phyloP scores from a whole-genome alignment of 2,888 invertebrate genomes.

The Agriopis leucophaearia region DNA sequence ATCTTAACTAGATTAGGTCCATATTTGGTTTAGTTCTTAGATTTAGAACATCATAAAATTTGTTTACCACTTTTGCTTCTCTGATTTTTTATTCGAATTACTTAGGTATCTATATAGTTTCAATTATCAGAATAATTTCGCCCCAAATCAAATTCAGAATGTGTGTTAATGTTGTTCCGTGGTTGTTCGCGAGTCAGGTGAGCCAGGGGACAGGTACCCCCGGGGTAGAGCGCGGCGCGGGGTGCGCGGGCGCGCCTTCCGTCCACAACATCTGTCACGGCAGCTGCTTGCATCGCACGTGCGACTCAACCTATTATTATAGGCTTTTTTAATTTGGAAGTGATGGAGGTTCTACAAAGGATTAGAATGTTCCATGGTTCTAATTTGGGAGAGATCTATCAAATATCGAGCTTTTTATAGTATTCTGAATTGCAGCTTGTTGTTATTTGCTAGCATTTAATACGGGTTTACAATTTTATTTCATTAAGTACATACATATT shows the following conservation, averaged over 20 bases:
- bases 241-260: conserved; percentile 63
- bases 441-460: no score
- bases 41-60: not conserved
- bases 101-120: not conserved
- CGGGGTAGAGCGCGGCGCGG: conserved; percentile 20
- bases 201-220: conserved; percentile 29
- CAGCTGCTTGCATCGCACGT: conserved; percentile 83
- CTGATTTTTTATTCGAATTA: not conserved
- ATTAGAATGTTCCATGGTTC: conserved; percentile 27
- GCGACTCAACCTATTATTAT: conserved; percentile 81
- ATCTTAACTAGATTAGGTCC: not conserved
- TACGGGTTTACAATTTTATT: no score
- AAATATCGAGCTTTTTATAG: not conserved
- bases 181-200: conserved; percentile 62
- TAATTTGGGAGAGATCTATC: conserved; percentile 10
- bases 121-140: not conserved
- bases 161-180: conserved; percentile 28
- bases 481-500: no score
- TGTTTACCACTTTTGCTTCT: not conserved
- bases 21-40: not conserved
- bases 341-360: conserved; percentile 58
- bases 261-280: conserved; percentile 80
- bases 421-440: not conserved
- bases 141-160: conserved; percentile 17
- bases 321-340: conserved; percentile 69